Base-by-base conservation (phyloP, 2,797 vertebrate genomes). In the Leptatherina wallacei region DNA sequence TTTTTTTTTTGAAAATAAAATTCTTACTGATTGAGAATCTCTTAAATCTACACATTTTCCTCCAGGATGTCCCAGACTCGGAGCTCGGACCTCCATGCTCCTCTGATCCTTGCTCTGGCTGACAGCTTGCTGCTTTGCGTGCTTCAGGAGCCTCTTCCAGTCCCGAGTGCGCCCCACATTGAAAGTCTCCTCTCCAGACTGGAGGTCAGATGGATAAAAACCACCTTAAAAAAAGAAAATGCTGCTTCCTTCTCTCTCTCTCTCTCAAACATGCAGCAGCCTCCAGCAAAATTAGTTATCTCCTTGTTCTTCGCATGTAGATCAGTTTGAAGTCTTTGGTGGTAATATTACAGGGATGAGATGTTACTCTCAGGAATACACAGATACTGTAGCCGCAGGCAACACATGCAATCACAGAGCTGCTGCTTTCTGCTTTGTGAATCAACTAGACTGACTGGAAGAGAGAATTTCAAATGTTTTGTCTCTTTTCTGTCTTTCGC, bases 81-180 rank as follows among this genome's bases (percentile, higher is more conserved):
- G n/a, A 67, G 42, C 47, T 33, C 42, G 2, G 75, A 20, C 5
- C 70, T 5, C 16, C 16, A 9, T 0, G 14, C 54, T 20, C 55
- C 81, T 22, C 29, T 91, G 73, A 66, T 73, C 22, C 56, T 75
- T 0, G 88, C 81, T 35, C 69, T 95, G 82, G 69, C 84, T 0
- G 84, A 95, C 80, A 81, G 91, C 71, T 85, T 95, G 85, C 85
- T 90, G 63, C 75, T 93, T 57, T 93, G 90, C n/a, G 71, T 95
- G 33, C 89, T 94, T 6, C 92, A 93, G 49, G 95, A 95, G 85
- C 83, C 88, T 11, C 81, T 93, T 32, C 62, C 75, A 2, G 90
- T 91, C 63, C 83, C 91, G 57, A 66, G 73, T 1, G 63, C 85
- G 38, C 51, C 87, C 52, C 85, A 90, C 54, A 80, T 95, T 7